These are phyloP conservation scores for Aproaerema taeniolella DNA, from an alignment of 2,888 invertebrate species.

Conservation along the genomic window DNA sequence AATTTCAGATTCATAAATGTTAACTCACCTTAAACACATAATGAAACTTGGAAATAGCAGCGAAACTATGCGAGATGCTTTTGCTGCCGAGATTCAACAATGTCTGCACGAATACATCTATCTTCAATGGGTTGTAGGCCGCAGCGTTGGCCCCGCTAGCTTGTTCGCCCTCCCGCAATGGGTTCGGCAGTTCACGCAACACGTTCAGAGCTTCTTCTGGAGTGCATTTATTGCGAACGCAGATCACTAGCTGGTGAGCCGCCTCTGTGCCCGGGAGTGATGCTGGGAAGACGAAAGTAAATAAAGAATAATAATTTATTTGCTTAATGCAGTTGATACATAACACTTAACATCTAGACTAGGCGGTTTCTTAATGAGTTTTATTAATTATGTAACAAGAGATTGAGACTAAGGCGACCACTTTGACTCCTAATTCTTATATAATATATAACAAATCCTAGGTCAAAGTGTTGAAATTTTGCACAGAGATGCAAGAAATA, in stretches of 20 bases:
- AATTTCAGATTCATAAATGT: too few species aligned
- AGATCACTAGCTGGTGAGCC: constrained; percentile 91
- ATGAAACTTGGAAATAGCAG: constrained; percentile 98
- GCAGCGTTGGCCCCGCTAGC: constrained; percentile 81
- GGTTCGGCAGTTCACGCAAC: constrained; percentile 91
- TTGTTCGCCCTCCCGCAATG: constrained; percentile 83
- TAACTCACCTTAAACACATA: constrained; percentile 88
- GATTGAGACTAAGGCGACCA: too few species aligned
- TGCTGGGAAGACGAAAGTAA: constrained; percentile 61
- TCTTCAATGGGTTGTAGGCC: constrained; percentile 93
- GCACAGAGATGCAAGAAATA: too few species aligned
- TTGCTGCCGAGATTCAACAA: constrained; percentile 95
- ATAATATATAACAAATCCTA: too few species aligned
- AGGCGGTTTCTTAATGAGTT: too few species aligned
- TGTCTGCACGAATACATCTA: constrained; percentile 98
- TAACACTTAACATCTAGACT: too few species aligned
- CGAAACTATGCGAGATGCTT: constrained; percentile 98
- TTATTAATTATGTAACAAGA: too few species aligned
- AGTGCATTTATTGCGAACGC: constrained; percentile 92
- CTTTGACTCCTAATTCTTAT: too few species aligned
- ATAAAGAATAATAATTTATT: neutral
- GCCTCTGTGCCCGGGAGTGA: constrained; percentile 87
- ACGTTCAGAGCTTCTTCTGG: constrained; percentile 93
- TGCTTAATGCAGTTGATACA: neutral
- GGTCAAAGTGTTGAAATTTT: too few species aligned